Conservation (phyloP, 1,140 invertebrate genomes). For the Euwallacea fornicatus region DNA sequence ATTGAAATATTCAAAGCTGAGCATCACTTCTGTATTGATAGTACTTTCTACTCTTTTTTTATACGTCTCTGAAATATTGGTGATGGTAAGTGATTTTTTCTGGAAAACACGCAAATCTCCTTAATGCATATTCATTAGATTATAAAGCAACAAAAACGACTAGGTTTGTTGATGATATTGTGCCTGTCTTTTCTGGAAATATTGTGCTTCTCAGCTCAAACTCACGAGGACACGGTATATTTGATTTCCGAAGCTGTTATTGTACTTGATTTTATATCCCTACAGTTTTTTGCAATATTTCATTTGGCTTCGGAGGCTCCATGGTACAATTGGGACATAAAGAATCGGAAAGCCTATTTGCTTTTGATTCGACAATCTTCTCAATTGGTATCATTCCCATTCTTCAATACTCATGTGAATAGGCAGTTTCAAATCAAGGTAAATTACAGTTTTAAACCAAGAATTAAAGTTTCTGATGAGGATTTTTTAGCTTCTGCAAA, state of each 20-base stretch:
- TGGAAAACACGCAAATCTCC: background rate
- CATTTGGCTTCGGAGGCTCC: background rate
- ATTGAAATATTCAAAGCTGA: background rate
- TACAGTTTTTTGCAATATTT: slow-evolving; percentile 4
- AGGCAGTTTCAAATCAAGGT: slow-evolving; percentile 10
- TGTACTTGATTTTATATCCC: background rate
- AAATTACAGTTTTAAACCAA: background rate
- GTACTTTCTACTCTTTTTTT: background rate
- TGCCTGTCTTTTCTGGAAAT: background rate
- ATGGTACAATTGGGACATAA: slow-evolving; percentile 10
- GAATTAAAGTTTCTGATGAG: too few relatives aligned
- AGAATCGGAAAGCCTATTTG: slow-evolving; percentile 1
- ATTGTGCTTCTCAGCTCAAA: background rate
- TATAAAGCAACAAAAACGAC: background rate
- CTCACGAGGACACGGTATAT: background rate
- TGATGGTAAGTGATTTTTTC: background rate
- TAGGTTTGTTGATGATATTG: background rate
- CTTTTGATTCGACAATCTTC: background rate
- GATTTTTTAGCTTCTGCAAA: too few relatives aligned
- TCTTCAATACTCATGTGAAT: slow-evolving; percentile 6
- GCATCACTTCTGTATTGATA: background rate
- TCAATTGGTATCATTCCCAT: background rate
- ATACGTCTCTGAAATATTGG: background rate
- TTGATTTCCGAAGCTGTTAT: background rate
- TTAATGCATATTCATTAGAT: background rate